Evolutionary conservation across 2,888 invertebrate genomes (phyloP), one percentile per base, ranked within the genome.

Genomic region (Drosophila buzzatii): DNA sequence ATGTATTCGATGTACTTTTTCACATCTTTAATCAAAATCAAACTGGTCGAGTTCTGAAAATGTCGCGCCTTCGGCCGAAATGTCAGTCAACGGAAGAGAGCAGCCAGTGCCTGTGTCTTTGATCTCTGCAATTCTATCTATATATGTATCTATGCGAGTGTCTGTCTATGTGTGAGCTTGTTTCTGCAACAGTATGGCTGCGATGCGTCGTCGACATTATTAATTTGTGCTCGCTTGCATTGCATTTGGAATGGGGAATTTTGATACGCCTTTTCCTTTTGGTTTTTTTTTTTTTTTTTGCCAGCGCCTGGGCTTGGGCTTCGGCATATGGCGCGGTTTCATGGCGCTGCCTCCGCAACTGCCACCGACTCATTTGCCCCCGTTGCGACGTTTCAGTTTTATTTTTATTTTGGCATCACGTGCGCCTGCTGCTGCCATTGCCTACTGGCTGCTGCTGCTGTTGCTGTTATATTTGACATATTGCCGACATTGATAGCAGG

Each of bases 401-500:
- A 61, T 61, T 68, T 70, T 70, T 77, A 72, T 76, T 85, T 85
- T 79, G 59, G 81, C 84, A 84, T 86, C 85, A 81, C 89, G 89
- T 84, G 85, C 63, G 59, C 33, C 42, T 57, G 35, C 58, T 57
- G 44, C 44, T 52, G 72, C 60, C 35, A 39, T 55, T 67, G 66
- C 49, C 49, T 49, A 12, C 49, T 49, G 49, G 66, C 68, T 56
- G 51, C 74, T 70, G 49, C 56, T 39, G 37, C 44, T 58, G 37
- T 65, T 77, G 63, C 63, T 59, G 77, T 74, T 90, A 76, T 62
- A 59, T 72, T 76, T 88, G 82, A 88, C 82, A 84, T 82, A 86
- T 89, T 81, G 89, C 76, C 84, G 80, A 80, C 90, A 88, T 82
- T 86, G 89, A 89, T 82, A 83, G 89, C 72, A 86, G 64, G 82